Evolutionary conservation across 1,140 invertebrate species (phyloP).

Genomic region (Latrodectus geometricus): DNA sequence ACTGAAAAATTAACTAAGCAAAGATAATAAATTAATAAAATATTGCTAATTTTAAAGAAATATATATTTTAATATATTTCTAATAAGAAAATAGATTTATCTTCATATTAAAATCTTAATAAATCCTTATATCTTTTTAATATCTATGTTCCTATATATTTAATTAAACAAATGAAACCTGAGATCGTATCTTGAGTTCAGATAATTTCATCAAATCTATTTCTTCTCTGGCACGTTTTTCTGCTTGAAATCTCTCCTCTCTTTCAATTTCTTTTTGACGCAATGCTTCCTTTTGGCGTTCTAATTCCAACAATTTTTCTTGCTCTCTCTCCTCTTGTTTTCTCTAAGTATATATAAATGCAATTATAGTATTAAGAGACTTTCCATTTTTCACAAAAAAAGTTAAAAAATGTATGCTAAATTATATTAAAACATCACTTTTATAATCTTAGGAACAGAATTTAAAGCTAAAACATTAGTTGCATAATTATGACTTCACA

Average conservation of each 20-base stretch:
- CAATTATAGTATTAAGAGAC: neutral
- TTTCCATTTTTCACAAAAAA: neutral
- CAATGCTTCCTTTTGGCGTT: constrained; percentile 63
- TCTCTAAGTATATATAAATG: neutral
- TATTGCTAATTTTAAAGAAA: too few species aligned
- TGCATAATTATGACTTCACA: too few species aligned
- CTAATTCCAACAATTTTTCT: constrained; percentile 36
- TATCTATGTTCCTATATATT: neutral
- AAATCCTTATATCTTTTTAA: too few species aligned
- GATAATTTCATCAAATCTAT: constrained; percentile 66
- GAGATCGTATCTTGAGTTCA: constrained; percentile 65
- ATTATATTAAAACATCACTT: too few species aligned
- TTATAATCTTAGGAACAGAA: too few species aligned
- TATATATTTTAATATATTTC: too few species aligned
- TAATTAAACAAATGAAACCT: constrained; percentile 24
- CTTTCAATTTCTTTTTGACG: constrained; percentile 62
- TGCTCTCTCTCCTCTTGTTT: constrained; percentile 39
- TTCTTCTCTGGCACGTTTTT: constrained; percentile 34
- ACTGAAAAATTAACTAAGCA: too few species aligned
- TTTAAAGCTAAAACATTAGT: too few species aligned
- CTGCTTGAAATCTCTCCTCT: constrained; percentile 58
- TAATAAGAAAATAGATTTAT: too few species aligned
- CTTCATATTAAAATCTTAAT: too few species aligned
- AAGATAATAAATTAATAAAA: too few species aligned
- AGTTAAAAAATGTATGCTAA: too few species aligned